Conservation (phyloP, 2,888 invertebrate genomes). For the Sarcophaga caerulescens region DNA sequence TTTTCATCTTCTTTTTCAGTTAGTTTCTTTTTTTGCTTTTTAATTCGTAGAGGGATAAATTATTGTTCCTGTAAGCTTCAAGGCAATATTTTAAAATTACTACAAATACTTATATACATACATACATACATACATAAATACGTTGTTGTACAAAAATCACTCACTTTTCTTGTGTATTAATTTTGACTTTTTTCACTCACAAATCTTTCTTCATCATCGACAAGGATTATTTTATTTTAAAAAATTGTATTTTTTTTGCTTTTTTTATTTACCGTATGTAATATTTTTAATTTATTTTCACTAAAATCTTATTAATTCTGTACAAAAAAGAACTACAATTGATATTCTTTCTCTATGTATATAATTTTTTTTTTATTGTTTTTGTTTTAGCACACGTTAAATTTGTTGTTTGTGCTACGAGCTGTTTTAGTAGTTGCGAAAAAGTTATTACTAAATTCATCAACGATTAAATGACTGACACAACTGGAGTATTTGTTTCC, state of each 20-base stretch:
- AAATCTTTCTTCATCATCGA: not conserved
- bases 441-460: constrained; percentile 65
- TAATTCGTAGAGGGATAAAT: constrained; percentile 32
- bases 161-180: constrained; percentile 42
- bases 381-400: constrained; percentile 45
- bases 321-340: constrained; percentile 10
- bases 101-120: constrained; percentile 7
- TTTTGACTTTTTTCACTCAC: constrained; percentile 28
- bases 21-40: not conserved
- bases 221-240: not conserved
- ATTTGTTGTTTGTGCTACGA: constrained; percentile 38
- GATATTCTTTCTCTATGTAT: constrained; percentile 7
- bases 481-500: constrained; percentile 59
- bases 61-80: constrained; percentile 56
- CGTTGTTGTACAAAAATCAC: constrained; percentile 26
- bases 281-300: not conserved
- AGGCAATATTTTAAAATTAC: constrained; percentile 52
- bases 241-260: not conserved
- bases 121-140: not conserved
- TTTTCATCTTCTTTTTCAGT: constrained; percentile 5
- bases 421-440: constrained; percentile 59
- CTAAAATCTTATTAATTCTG: constrained; percentile 6
- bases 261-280: not conserved
- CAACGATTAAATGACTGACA: constrained; percentile 63
- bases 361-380: constrained; percentile 32